Evolutionary conservation across 2,797 vertebrate species (phyloP), one percentile per base, ranked within the genome.

Genomic region (Leptatherina wallacei): DNA sequence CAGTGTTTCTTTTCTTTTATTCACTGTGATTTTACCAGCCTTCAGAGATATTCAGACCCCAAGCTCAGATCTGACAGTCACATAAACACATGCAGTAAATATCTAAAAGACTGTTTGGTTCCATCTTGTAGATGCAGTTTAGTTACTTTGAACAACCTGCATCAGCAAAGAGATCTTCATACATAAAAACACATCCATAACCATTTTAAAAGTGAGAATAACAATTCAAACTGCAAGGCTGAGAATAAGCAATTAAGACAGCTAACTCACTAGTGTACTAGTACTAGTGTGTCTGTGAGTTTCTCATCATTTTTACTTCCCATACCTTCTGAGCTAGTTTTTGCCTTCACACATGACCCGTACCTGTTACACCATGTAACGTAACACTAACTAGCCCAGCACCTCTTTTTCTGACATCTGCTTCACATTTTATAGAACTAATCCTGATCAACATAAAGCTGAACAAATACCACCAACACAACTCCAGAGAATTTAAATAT

Each of bases 11-110:
- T 65, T 82, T 56, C 60, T 61, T 11, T 42, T 65, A 32, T 33
- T 65, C 2, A 30, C 33, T 58, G 66, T 14, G 47, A 77, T 66
- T 68, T 69, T 42, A 80, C 75, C 60, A 63, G 32, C 62, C 14
- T 71, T 68, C 13, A 40, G 61, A 65, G 51, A n/a, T 22, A 20
- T 8, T 49, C 44, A 24, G 11, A 24, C 2, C 49, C 49, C 49
- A 52, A 22, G 24, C 13, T 10, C 22, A 44, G 42, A 67, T 40
- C 38, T 66, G 36, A 13, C 27, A 42, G 12, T 14, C 27, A 6
- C 18, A 32, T 44, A 2, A 51, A 51, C 3, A n/a, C 20, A 51
- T 8, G 12, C 12, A 40, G 38, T 40, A 40, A 40, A 40, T 40
- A 40, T 40, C 13, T 40, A 40, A 40, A 40, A 14, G 13, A 51